Evolutionary conservation across 2,888 invertebrate species (phyloP), one percentile per base, ranked within the genome.

Genomic region (Salpingus planirostris): DNA sequence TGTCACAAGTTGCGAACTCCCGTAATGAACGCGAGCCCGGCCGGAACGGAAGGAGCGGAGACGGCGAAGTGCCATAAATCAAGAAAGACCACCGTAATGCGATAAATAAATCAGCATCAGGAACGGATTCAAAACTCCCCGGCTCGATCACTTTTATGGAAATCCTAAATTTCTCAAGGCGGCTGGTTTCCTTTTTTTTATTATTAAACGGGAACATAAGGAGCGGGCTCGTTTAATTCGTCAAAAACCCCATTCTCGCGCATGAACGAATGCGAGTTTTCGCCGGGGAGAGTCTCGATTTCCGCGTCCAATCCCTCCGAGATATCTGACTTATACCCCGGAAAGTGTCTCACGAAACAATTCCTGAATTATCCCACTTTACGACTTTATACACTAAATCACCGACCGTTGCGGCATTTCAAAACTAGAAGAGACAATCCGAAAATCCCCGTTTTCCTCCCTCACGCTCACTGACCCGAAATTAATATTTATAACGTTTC

Each of bases 151-250:
- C 36, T 36, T 32, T 40, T 36, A 31, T 39, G 35, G 35, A 38
- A 39, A 40, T 36, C 36, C 36, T 23, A 27, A 32, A 33, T 36
- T 32, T 40, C 5, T 25, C 27, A 31, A 24, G 27, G 24, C 23
- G 33, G 25, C 33, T n/a, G n/a, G n/a, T n/a, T n/a, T n/a, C 29
- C 29, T 37, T 39, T 35, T 23, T 23, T 35, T 31, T 39, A 39
- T 18, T 38, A 39, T 31, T 39, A 39, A 36, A 39, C 31, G 27
- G 30, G 33, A 36, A 38, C 34, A 34, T 33, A 38, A 36, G 31
- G 33, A 32, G 33, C 36, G 39, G 29, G 36, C 29, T 36, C 40
- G 18, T 36, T 40, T 36, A 40, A 40, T 40, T 35, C 36, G 33
- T 36, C 39, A 29, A 39, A 39, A 38, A 35, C 24, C 31, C 33